Evolutionary conservation across 2,888 invertebrate species (phyloP).

Genomic region (Eudasyphora cyanicolor): DNA sequence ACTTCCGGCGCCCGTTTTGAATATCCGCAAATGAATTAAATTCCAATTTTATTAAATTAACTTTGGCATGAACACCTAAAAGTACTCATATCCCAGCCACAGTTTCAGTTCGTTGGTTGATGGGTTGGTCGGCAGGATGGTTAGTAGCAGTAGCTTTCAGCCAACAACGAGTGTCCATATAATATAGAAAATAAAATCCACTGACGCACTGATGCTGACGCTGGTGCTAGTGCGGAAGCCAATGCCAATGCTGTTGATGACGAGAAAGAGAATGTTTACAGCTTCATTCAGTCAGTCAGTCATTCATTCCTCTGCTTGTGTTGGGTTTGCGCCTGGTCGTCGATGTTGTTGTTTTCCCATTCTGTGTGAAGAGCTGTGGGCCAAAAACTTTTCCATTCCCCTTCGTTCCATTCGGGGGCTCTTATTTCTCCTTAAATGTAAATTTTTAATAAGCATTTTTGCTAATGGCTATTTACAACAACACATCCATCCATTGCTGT

Average conservation of each 20-base stretch:
- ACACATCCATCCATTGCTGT: slow-evolving; percentile 28
- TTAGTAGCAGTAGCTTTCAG: slow-evolving; percentile 1
- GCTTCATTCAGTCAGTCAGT: slow-evolving; percentile 60
- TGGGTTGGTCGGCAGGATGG: background rate
- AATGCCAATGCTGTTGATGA: slow-evolving; percentile 33
- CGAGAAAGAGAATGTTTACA: slow-evolving; percentile 57
- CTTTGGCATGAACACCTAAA: slow-evolving; percentile 78
- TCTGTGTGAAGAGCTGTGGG: slow-evolving; percentile 18
- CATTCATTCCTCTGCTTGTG: slow-evolving; percentile 61
- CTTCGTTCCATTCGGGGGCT: slow-evolving; percentile 35
- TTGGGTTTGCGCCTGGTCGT: slow-evolving; percentile 39
- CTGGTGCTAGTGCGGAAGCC: background rate
- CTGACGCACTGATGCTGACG: background rate
- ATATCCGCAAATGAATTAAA: slow-evolving; percentile 78
- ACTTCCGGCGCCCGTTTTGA: slow-evolving; percentile 66
- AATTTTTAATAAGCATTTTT: slow-evolving; percentile 79
- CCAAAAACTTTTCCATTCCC: slow-evolving; percentile 53
- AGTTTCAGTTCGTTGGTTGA: background rate
- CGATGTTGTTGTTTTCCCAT: slow-evolving; percentile 32
- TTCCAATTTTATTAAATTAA: slow-evolving; percentile 78
- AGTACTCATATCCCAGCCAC: slow-evolving; percentile 63
- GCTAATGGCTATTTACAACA: slow-evolving; percentile 78
- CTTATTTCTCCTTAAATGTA: slow-evolving; percentile 75
- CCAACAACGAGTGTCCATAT: slow-evolving; percentile 39
- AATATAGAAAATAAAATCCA: slow-evolving; percentile 36